phyloP scores from a whole-genome alignment of 2,113 vertebrate genomes.

The Lepidothrix coronata region DNA sequence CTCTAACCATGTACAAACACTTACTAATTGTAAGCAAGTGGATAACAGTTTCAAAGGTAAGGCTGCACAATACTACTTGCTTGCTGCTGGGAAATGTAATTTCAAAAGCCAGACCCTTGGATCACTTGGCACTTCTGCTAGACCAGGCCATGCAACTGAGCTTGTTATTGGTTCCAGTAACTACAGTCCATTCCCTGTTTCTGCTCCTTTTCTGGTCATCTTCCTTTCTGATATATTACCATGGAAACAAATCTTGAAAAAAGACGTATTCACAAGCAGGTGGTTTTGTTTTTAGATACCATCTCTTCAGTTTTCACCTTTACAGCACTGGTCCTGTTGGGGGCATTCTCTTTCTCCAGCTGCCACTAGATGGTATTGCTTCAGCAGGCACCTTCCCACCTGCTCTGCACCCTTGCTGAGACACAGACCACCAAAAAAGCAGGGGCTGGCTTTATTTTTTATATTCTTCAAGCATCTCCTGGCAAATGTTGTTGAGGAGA shows the following conservation, averaged over 20 bases:
- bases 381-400: background rate
- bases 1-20: background rate
- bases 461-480: background rate
- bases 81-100: background rate
- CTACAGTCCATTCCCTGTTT: background rate
- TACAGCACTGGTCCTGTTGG: background rate
- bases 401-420: background rate
- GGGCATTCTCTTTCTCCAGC: background rate
- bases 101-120: background rate
- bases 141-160: background rate
- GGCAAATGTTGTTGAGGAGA: background rate
- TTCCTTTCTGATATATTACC: background rate
- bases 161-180: background rate
- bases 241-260: background rate
- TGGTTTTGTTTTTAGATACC: background rate
- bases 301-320: background rate
- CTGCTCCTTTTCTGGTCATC: background rate
- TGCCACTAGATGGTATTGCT: constrained; percentile 40
- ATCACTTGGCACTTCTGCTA: background rate
- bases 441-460: background rate
- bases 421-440: background rate
- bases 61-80: background rate
- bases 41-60: background rate
- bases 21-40: background rate
- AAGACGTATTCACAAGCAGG: background rate